A percentile compares a stretch with the other conserved stretches of the same genome.
Evolutionary conservation across 2,113 vertebrate genomes (phyloP).

Genomic region (Percopsis transmontana): DNA sequence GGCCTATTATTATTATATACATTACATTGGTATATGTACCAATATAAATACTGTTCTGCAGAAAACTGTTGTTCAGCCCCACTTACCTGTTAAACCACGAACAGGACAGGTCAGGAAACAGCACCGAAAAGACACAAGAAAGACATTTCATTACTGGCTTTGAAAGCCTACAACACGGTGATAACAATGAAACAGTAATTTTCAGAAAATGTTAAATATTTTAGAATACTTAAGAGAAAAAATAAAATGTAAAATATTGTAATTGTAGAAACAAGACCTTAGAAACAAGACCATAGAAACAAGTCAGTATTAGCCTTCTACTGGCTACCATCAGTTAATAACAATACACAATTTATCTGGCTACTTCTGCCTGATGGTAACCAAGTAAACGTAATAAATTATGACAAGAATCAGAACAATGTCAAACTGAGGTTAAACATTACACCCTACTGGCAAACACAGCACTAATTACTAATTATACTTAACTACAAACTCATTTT

Average conservation of each 20-base stretch:
- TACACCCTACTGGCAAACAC: conserved; percentile 67
- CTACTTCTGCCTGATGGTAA: conserved; percentile 50
- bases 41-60: conserved; percentile 1
- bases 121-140: conserved; percentile 21
- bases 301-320: conserved; percentile 62
- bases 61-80: not conserved
- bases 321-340: conserved; percentile 58
- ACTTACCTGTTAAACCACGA: conserved; percentile 56
- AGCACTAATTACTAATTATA: not conserved
- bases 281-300: conserved; percentile 45
- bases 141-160: not conserved
- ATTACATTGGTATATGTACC: not conserved
- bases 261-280: conserved; percentile 16
- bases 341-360: conserved; percentile 41
- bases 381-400: conserved; percentile 60
- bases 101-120: not conserved
- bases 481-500: not conserved
- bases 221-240: not conserved
- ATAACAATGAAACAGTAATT: not conserved
- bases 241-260: conserved; percentile 2
- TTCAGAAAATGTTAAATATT: conserved; percentile 3
- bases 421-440: conserved; percentile 73
- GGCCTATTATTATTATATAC: conserved; percentile 14
- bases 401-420: conserved; percentile 68
- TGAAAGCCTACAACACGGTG: conserved; percentile 1